Base-by-base conservation (phyloP, 1,140 invertebrate species). In the Xylocopa sonorina region DNA sequence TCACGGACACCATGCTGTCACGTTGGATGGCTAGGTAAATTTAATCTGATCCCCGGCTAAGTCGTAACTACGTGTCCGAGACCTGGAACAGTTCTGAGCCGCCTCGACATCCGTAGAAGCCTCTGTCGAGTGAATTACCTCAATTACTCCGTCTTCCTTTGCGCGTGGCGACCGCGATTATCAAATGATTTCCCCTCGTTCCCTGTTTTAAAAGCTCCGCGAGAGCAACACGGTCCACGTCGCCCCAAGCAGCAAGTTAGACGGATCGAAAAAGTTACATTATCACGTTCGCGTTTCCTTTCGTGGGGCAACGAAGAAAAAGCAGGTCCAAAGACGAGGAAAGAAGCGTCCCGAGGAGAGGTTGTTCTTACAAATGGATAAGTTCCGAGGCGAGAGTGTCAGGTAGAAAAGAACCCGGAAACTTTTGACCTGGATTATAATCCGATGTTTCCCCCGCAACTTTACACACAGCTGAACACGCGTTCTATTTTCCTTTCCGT, bases 51-150 rank as follows among this genome's bases (percentile, higher is more conserved):
- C 79, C 50, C 32, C 41, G 68, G 60, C 82, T 84, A 84, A 83
- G 75, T 86, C 72, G 84, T 85, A 89, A 90, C 87, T 85, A 83
- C 82, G 81, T 84, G 83, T 89, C 82, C 79, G 78, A 87, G 87
- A 85, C 74, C 48, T 41, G 67, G 55, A 83, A 78, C 73, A 80
- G 73, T 62, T 6, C 53, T 46, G 29, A 63, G 38, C 51, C 74
- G 58, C 32, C 53, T 46, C 50, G n/a, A 63, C 51, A 58, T 53
- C 32, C 51, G 21, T 58, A 60, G 10, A 43, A 81, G 66, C 57
- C 48, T 51, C 58, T 46, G 53, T 62, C 57, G 18, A 48, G 51
- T 58, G 81, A 88, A 88, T 86, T 85, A 85, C 80, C 83, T 76
- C n/a, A 53, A 83, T 43, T 38, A 27, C 50, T 27, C 63, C 5